phyloP scores from a whole-genome alignment of 2,888 invertebrate species.

The Drosophila maculinotata region DNA sequence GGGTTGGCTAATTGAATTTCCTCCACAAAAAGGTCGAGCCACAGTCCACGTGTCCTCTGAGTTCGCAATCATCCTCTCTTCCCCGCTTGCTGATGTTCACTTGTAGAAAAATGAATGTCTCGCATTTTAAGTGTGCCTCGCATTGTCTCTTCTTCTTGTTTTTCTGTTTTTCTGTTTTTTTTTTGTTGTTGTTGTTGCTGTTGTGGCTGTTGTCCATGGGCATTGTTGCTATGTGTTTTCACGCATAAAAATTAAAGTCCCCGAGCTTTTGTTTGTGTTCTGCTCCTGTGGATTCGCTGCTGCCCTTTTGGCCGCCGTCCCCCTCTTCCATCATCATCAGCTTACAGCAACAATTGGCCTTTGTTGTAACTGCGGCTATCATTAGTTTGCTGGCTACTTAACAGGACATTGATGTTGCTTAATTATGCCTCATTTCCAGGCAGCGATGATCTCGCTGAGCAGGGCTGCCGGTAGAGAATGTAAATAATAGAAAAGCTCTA shows the following conservation, averaged over 20 bases:
- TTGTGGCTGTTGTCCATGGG: no score
- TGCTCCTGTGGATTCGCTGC: conserved; percentile 17
- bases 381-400: conserved; percentile 84
- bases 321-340: conserved; percentile 22
- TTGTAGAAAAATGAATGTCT: conserved; percentile 76
- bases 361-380: conserved; percentile 80
- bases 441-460: conserved; percentile 35
- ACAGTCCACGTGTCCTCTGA: conserved; percentile 58
- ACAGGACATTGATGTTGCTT: conserved; percentile 83
- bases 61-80: not conserved
- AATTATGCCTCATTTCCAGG: conserved; percentile 72
- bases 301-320: conserved; percentile 7
- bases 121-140: conserved; percentile 77
- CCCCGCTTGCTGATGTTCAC: conserved; percentile 30
- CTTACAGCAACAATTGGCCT: conserved; percentile 76
- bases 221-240: conserved; percentile 69
- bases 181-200: conserved; percentile 7
- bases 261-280: conserved; percentile 56
- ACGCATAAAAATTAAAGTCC: conserved; percentile 81
- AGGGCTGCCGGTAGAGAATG: conserved; percentile 2
- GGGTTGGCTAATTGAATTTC: conserved; percentile 76
- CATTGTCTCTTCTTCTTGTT: conserved; percentile 36
- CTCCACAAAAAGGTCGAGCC: conserved; percentile 52
- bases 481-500: not conserved
- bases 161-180: conserved; percentile 16